Conservation (phyloP, 2,888 invertebrate species). For the Drosophila neotestacea region DNA sequence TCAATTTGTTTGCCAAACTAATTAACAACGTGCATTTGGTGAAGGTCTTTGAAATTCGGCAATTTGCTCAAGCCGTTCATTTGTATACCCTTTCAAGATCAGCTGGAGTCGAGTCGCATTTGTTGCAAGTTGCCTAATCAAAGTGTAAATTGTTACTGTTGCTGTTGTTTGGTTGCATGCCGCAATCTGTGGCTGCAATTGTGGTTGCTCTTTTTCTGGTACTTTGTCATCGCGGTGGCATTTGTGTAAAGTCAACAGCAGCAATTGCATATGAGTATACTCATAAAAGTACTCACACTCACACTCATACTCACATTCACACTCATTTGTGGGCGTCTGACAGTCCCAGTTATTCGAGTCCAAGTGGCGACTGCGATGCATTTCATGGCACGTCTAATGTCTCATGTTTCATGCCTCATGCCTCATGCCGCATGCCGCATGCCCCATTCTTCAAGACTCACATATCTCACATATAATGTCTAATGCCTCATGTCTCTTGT, state of each 20-base stretch:
- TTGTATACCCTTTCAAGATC: conserved; percentile 10
- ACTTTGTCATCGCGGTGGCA: conserved; percentile 45
- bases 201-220: conserved; percentile 11
- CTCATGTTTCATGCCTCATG: conserved; percentile 9
- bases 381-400: conserved; percentile 42
- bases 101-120: background rate
- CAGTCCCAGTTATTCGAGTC: conserved; percentile 29
- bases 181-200: conserved; percentile 31
- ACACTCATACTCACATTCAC: background rate
- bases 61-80: background rate
- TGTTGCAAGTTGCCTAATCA: conserved; percentile 35
- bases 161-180: conserved; percentile 33
- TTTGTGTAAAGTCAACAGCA: conserved; percentile 19
- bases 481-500: conserved; percentile 26
- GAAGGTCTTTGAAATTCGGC: conserved; percentile 6
- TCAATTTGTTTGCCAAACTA: conserved; percentile 13
- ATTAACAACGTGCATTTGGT: conserved; percentile 13
- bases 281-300: conserved; percentile 6
- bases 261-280: conserved; percentile 1
- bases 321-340: conserved; percentile 43
- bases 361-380: conserved; percentile 28
- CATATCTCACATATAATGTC: conserved; percentile 11
- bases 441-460: background rate
- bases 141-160: background rate
- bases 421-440: conserved; percentile 4